Evolutionary conservation across 2,888 invertebrate genomes (phyloP), one percentile per base, ranked within the genome.

Genomic region (Sisyra nigra): DNA sequence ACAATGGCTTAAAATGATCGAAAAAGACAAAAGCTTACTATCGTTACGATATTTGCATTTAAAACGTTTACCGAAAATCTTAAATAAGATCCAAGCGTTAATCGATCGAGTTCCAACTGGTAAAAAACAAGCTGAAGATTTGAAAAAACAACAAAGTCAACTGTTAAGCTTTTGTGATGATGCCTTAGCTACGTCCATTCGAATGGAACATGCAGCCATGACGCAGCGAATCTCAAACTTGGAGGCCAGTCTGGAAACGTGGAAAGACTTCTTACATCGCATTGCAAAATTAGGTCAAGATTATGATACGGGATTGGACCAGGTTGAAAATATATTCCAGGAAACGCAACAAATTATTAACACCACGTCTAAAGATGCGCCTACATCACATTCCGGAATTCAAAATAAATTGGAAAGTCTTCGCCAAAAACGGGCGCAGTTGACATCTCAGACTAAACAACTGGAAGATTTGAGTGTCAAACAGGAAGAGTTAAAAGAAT

Each of bases 401-500:
- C 75, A 74, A 50, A 72, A 74, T 50, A 67, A 72, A n/a, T 59
- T 83, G 44, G 76, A 76, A 8, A 69, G 66, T 30, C 63, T 82
- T 47, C 69, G 74, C 15, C 69, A 74, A 15, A 63, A 77, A 40
- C 70, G 76, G 52, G 66, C 68, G 4, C 69, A 71, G 46, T 64
- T 80, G 42, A 63, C 66, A 6, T 69, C 67, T 45, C 65, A 74
- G 39, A 71, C 71, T 35, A 67, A 67, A 24, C 76, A 79, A 44
- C 64, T 87, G 17, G 84, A 87, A 57, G 67, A 74, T 29, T 64
- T 87, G 1, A 78, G 76, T 35, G 74, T 80, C 1, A 75, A 76
- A 24, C 80, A 85, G 52, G 86, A 88, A 57, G 80, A 87, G 59
- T 65, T 91, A 3, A 84, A 86, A 53, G 86, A 88, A 56, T 84